phyloP scores from a whole-genome alignment of 2,888 invertebrate species.

The Sarcophaga variegata region DNA sequence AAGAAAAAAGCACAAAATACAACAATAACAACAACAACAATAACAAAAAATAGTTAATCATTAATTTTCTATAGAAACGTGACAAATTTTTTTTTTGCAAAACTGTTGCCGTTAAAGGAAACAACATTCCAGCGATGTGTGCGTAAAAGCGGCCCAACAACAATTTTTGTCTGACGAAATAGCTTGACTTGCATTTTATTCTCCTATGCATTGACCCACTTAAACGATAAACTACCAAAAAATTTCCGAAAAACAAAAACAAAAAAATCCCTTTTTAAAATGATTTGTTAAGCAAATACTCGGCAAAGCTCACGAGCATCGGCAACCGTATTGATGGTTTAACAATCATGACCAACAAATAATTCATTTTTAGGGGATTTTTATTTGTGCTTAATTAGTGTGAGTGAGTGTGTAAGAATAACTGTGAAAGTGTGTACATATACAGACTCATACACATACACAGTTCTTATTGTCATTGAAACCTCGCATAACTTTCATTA shows the following conservation, averaged over 20 bases:
- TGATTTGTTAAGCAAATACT: not conserved
- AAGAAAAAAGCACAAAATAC: no score
- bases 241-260: not conserved
- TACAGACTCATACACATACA: not conserved
- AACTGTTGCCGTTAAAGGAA: not conserved
- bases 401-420: not conserved
- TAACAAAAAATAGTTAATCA: not conserved
- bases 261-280: slow-evolving; percentile 16
- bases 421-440: not conserved
- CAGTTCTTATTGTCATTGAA: no score
- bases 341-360: slow-evolving; percentile 9
- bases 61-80: not conserved
- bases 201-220: slow-evolving; percentile 6
- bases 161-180: slow-evolving; percentile 14
- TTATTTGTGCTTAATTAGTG: not conserved
- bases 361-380: slow-evolving; percentile 15
- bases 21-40: no score
- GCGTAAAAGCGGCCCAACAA: not conserved
- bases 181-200: slow-evolving; percentile 2
- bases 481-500: no score
- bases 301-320: not conserved
- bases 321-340: slow-evolving; percentile 2
- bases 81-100: not conserved
- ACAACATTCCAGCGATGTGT: not conserved
- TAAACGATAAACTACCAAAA: not conserved